Evolutionary conservation across 2,797 vertebrate genomes (phyloP), one percentile per base, ranked within the genome.

Genomic region (Anolis apletophallus): DNA sequence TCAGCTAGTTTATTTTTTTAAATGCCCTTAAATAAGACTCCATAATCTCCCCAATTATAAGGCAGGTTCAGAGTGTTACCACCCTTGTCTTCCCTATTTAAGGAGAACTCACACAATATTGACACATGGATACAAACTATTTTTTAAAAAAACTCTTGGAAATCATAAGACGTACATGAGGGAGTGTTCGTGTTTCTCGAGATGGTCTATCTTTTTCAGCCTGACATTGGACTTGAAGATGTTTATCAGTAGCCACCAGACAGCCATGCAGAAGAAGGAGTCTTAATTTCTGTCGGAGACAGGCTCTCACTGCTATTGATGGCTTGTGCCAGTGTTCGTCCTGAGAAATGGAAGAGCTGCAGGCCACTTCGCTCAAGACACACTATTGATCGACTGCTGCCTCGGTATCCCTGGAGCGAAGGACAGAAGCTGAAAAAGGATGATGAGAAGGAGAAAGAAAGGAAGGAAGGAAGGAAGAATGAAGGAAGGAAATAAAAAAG

Each of bases 311-410:
- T 96, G 97, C 97, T 97, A 95, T 97, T 96, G 96, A 97, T 96
- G 97, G 96, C 97, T 96, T 97, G 96, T 96, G 96, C 97, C 96
- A 94, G 95, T 95, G 97, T 97, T 96, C 95, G 88, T 95, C 91
- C 96, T 97, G 97, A 98, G 97, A 96, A 97, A 98, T 97, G 96
- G 97, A 96, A 93, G 52, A 86, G 95, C 97, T 96, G 92, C 94
- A 93, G 97, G 97, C 96, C 95, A 96, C 96, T 95, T 94, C 95
- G 94, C 95, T 91, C 91, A 94, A 93, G 87, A 89, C 91, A 88
- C 92, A 89, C 95, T 97, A 97, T 97, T 96, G 97, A 98, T 98
- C 95, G 96, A 93, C 94, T 90, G 94, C 93, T 94, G 95, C 94
- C 96, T 85, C 95, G 89, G 91, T 76, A 57, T 96, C 91, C 95